Evolutionary conservation across 2,888 invertebrate genomes (phyloP).

Genomic region (Orchesellides sinensis): DNA sequence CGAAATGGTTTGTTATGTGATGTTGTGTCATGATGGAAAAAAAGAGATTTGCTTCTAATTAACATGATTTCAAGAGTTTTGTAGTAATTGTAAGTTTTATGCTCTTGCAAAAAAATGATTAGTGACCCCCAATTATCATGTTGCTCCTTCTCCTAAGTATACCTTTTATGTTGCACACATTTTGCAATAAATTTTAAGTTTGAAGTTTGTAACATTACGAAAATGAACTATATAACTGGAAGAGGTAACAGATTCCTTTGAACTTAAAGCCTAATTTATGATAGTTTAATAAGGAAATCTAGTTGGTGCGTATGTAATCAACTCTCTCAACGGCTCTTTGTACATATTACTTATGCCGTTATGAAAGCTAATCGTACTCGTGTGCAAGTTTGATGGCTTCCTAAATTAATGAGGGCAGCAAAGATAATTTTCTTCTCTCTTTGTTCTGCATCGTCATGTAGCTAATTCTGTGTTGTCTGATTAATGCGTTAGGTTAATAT

Average conservation of each 20-base stretch:
- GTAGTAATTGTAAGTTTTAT: neutral
- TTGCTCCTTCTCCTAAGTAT: neutral
- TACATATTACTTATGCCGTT: too few relatives aligned
- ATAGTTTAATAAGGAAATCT: slow-evolving; percentile 10
- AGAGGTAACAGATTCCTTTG: neutral
- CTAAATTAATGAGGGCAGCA: too few relatives aligned
- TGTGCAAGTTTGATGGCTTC: too few relatives aligned
- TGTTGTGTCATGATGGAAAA: slow-evolving; percentile 1
- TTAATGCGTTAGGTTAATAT: too few relatives aligned
- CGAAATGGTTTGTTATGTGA: slow-evolving; percentile 1
- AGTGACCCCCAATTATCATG: neutral
- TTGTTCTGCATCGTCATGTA: too few relatives aligned
- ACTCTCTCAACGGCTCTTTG: too few relatives aligned
- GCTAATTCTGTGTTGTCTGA: too few relatives aligned
- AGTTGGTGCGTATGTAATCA: slow-evolving; percentile 9
- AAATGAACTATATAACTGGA: neutral
- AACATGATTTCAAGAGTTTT: slow-evolving; percentile 8
- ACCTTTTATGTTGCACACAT: too few relatives aligned
- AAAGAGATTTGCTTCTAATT: slow-evolving; percentile 18
- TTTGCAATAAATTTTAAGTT: neutral
- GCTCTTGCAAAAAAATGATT: neutral
- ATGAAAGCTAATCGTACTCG: too few relatives aligned
- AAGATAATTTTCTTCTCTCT: too few relatives aligned
- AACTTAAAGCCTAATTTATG: slow-evolving; percentile 2
- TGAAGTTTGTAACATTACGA: too few relatives aligned